Base-by-base conservation (phyloP, 2,797 vertebrate species). In the Malurus leucopterus region DNA sequence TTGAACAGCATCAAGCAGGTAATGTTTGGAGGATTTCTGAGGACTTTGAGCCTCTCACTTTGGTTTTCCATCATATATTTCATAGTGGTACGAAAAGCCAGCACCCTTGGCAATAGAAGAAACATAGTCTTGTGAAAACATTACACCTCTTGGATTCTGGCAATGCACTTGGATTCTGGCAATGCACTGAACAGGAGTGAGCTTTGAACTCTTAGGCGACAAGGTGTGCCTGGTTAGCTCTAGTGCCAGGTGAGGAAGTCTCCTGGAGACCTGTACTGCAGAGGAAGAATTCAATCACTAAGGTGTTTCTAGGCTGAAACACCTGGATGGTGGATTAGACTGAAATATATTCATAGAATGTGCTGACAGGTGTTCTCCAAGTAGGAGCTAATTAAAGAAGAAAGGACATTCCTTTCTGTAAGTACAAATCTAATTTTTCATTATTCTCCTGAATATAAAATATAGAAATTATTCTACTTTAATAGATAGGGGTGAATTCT, bases 351-450 rank as follows among this genome's bases (percentile, higher is more conserved):
- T 58, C 77, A 62, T 13, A 86, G 58, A 91, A 92, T 49, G 30
- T 74, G 83, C 74, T 92, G 83, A 88, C 50, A 91, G n/a, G 61
- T 84, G 74, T 93, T 22, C 27, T 89, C 36, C 44, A 49, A 79
- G 46, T 40, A 89, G n/a, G 64, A 91, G 29, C 30, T n/a, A 69
- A 77, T 83, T 92, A 77, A 59, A 74, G 50, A 89, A 92, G 34
- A 92, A 89, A 75, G 17, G 15, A 9, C 26, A 88, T 91, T 94
- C 82, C 18, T 88, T 93, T 76, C 32, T 68, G 7, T 71, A 89
- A 82, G 50, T 70, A 62, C n/a, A 71, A 88, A 91, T 81, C 53
- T 82, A 64, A 89, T 84, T 92, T 89, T 87, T 79, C 0, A 0
- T 86, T 82, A 49, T 71, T 86, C 23, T 77, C 5, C 71, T 92